Evolutionary conservation across 2,888 invertebrate species (phyloP).

Genomic region (Trachelus tabidus): DNA sequence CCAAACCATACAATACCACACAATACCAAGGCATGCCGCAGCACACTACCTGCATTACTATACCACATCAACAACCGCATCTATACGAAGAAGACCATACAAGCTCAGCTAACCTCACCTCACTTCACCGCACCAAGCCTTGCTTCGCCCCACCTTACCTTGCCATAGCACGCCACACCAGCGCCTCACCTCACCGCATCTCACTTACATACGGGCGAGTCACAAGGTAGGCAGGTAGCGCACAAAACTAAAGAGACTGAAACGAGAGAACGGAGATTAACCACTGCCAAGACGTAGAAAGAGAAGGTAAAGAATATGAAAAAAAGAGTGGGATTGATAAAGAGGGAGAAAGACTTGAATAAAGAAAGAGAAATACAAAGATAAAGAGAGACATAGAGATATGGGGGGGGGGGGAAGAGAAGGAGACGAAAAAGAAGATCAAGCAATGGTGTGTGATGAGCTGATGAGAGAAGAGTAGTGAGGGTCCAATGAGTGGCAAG

Average conservation of each 20-base stretch:
- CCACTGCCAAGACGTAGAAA: constrained; percentile 26
- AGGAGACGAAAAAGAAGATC: background rate
- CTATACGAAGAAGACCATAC: constrained; percentile 14
- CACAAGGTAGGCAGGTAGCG: constrained; percentile 59
- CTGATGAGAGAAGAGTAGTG: constrained; percentile 11
- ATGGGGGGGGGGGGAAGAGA: background rate
- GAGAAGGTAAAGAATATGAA: background rate
- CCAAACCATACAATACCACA: background rate
- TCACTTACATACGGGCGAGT: constrained; percentile 45
- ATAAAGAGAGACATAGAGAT: background rate
- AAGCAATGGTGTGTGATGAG: constrained; percentile 15
- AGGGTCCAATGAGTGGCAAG: constrained; percentile 7
- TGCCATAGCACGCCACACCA: constrained; percentile 10
- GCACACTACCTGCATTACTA: background rate
- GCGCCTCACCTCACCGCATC: constrained; percentile 45
- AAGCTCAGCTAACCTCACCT: constrained; percentile 29
- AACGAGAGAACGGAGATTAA: constrained; percentile 37
- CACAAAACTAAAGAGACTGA: constrained; percentile 55
- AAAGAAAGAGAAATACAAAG: background rate
- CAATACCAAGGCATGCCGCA: background rate
- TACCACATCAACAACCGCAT: background rate
- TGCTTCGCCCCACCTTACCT: constrained; percentile 21
- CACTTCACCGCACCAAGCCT: constrained; percentile 25
- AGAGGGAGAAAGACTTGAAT: background rate
- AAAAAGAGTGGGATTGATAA: background rate